These are phyloP conservation scores for Drosophila nr. fundita DNA, from an alignment of 2,888 invertebrate species.

Conservation along the genomic window DNA sequence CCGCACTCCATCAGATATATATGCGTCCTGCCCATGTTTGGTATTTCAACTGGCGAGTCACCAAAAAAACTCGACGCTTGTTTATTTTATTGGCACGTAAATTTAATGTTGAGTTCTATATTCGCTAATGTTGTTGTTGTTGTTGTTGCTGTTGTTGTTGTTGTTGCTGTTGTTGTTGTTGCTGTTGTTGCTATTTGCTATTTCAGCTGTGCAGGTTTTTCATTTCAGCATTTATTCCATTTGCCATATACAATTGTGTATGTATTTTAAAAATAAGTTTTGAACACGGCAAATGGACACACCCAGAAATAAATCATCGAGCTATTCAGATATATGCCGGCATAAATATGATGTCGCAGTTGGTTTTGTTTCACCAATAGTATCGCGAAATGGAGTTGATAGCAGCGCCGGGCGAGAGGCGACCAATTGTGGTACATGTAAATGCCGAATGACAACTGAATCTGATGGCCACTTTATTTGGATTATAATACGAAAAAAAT, in stretches of 20 bases:
- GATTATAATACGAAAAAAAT: constrained; percentile 19
- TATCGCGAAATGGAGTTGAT: constrained; percentile 41
- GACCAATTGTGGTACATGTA: constrained; percentile 15
- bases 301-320: constrained; percentile 56
- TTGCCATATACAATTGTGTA: constrained; percentile 34
- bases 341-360: constrained; percentile 30
- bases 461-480: constrained; percentile 54
- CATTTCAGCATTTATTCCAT: constrained; percentile 59
- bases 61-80: constrained; percentile 80
- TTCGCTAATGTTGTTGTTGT: constrained; percentile 4
- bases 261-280: constrained; percentile 71
- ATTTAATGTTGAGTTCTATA: constrained; percentile 68
- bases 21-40: constrained; percentile 46
- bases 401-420: not conserved
- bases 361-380: constrained; percentile 30
- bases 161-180: too few relatives aligned
- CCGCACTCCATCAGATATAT: constrained; percentile 11
- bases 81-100: constrained; percentile 82
- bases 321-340: constrained; percentile 32
- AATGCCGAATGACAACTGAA: constrained; percentile 46
- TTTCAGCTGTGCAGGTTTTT: constrained; percentile 45
- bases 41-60: constrained; percentile 68
- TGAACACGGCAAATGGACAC: constrained; percentile 63
- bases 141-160: constrained; percentile 16
- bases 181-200: constrained; percentile 3